phyloP scores from a whole-genome alignment of 2,888 invertebrate species.

The Melitaea athalia region DNA sequence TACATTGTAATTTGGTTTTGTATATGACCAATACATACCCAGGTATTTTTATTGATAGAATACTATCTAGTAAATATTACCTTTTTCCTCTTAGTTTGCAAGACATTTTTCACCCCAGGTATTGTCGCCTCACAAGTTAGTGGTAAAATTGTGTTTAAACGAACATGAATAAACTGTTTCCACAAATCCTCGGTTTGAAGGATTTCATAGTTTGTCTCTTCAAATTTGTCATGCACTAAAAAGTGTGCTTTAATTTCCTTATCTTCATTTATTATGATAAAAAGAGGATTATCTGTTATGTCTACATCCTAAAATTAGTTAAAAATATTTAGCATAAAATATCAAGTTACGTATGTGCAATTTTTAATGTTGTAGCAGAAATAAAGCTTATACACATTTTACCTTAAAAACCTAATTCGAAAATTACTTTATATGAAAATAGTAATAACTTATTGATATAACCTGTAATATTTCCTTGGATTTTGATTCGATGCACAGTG shows the following conservation, averaged over 20 bases:
- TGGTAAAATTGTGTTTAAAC: slow-evolving; percentile 85
- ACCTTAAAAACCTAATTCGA: not conserved
- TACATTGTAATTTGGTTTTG: too few species aligned
- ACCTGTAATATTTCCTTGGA: slow-evolving; percentile 84
- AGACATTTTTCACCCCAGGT: slow-evolving; percentile 83
- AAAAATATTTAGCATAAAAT: slow-evolving; percentile 1
- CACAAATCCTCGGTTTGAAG: slow-evolving; percentile 84
- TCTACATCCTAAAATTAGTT: slow-evolving; percentile 83
- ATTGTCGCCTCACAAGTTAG: slow-evolving; percentile 84
- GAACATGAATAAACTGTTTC: slow-evolving; percentile 87
- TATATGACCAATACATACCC: too few species aligned
- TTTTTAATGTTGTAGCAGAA: not conserved
- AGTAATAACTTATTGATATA: slow-evolving; percentile 23
- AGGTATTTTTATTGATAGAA: too few species aligned
- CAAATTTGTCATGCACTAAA: slow-evolving; percentile 87
- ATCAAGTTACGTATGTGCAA: not conserved
- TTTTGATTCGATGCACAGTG: slow-evolving; percentile 82
- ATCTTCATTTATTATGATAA: slow-evolving; percentile 81
- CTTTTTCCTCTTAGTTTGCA: slow-evolving; percentile 85
- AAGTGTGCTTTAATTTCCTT: slow-evolving; percentile 85
- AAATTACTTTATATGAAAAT: too few species aligned
- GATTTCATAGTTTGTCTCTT: slow-evolving; percentile 84
- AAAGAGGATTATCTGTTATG: slow-evolving; percentile 90
- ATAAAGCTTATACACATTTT: not conserved
- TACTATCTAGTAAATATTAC: slow-evolving; percentile 52